Conservation (phyloP, 2,888 invertebrate species). For the Tipula vernalis region DNA sequence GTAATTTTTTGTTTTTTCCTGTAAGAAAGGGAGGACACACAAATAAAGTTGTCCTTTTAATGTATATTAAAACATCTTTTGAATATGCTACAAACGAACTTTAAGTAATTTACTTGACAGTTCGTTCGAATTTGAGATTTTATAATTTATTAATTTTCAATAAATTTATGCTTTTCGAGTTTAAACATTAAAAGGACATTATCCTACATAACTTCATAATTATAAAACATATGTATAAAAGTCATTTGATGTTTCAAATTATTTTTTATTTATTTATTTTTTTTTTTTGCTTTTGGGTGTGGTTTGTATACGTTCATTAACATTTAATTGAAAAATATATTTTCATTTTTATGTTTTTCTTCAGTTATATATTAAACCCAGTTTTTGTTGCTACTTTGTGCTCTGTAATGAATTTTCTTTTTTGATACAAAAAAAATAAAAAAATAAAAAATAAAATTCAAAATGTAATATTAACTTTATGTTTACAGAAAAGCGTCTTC, state of each 20-base stretch:
- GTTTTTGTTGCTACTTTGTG: neutral
- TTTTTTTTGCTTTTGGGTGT: neutral
- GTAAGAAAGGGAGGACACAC: neutral
- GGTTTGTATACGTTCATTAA: neutral
- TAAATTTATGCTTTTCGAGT: neutral
- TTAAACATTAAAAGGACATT: neutral
- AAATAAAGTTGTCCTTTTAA: neutral
- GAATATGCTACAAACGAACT: neutral
- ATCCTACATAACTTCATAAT: neutral
- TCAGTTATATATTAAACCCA: neutral
- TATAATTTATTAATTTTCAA: neutral
- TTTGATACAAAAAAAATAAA: neutral
- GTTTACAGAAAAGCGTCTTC: neutral
- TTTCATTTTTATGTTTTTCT: neutral
- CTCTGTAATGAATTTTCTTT: neutral
- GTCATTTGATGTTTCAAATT: neutral
- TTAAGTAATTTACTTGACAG: neutral
- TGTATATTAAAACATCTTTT: neutral
- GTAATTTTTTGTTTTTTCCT: neutral
- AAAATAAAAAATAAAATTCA: neutral
- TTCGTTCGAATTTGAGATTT: neutral
- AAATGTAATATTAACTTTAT: neutral
- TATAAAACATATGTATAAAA: neutral
- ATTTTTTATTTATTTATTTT: neutral
- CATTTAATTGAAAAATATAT: conserved; percentile 4